A percentile compares a stretch with the other conserved stretches of the same genome.
Evolutionary conservation across 2,113 vertebrate genomes (phyloP).

Genomic region (Mirza zaza): DNA sequence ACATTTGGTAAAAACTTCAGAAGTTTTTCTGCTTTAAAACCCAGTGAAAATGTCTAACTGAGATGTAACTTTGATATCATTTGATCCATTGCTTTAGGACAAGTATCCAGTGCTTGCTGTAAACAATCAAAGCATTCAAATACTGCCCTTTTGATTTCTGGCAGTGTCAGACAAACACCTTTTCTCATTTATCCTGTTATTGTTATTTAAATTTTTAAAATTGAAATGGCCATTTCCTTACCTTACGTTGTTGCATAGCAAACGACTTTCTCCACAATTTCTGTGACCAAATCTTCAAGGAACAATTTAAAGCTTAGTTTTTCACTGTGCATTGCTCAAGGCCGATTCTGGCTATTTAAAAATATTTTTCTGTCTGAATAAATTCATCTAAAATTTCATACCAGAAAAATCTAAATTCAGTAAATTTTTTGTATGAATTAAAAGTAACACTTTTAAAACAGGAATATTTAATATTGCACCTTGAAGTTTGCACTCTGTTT

Average conservation of each 20-base stretch:
- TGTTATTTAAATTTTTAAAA: not conserved
- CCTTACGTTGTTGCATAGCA: not conserved
- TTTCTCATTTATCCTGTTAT: not conserved
- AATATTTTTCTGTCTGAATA: conserved; percentile 7
- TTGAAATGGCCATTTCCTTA: not conserved
- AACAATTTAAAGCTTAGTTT: not conserved
- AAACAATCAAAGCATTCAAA: not conserved
- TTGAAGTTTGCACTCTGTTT: not conserved
- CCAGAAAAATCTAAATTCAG: not conserved
- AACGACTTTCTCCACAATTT: not conserved
- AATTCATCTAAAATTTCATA: not conserved
- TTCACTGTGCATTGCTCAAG: not conserved
- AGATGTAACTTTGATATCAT: not conserved
- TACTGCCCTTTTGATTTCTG: not conserved
- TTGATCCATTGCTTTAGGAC: not conserved
- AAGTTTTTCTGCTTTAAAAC: conserved; percentile 8
- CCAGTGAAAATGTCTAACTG: not conserved
- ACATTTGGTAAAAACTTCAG: not conserved
- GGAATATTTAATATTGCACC: not conserved
- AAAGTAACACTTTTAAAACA: not conserved
- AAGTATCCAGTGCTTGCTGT: not conserved
- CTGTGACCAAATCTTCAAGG: not conserved
- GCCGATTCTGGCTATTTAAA: not conserved
- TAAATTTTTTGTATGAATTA: not conserved
- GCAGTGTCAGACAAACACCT: not conserved